phyloP scores from a whole-genome alignment of 2,797 vertebrate species.

The Acridotheres tristis region DNA sequence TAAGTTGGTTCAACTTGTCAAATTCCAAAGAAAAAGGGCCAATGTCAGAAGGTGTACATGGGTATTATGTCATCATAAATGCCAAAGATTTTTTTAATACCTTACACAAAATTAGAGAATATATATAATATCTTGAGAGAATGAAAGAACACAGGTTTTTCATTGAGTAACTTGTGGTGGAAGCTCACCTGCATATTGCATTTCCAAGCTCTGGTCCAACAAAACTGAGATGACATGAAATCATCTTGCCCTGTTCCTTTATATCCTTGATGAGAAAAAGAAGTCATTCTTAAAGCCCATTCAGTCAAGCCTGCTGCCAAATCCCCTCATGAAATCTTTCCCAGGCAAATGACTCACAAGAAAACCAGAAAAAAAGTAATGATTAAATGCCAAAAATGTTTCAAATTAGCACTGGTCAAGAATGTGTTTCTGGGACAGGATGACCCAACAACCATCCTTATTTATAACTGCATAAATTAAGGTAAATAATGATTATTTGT shows the following conservation, averaged over 20 bases:
- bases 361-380: neutral
- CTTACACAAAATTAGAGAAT: neutral
- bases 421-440: conserved; percentile 13
- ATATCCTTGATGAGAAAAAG: neutral
- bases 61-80: neutral
- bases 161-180: neutral
- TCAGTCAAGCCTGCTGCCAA: neutral
- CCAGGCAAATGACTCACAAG: neutral
- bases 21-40: neutral
- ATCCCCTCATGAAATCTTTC: neutral
- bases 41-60: neutral
- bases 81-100: neutral
- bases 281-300: neutral
- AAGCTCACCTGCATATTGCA: neutral
- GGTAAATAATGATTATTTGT: neutral
- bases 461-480: neutral
- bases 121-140: neutral
- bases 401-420: neutral
- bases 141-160: neutral
- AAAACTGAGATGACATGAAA: neutral
- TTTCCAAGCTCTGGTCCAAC: neutral
- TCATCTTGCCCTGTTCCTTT: neutral
- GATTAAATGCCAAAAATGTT: neutral
- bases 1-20: neutral
- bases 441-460: neutral